Evolutionary conservation across 2,797 vertebrate genomes (phyloP).

Genomic region (Anguilla marmorata): DNA sequence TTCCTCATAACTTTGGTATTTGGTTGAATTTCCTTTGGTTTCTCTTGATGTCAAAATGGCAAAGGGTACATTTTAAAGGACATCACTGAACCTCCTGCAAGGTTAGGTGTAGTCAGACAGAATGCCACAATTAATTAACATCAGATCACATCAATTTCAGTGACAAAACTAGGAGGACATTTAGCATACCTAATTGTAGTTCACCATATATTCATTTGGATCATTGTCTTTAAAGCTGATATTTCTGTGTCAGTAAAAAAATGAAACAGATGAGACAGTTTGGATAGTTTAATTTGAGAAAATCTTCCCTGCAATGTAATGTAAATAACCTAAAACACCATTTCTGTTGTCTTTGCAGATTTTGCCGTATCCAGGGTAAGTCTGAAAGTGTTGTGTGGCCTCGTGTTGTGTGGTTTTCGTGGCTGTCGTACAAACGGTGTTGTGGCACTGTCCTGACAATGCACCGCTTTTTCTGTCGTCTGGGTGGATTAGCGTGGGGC

Average conservation of each 20-base stretch:
- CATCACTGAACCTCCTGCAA: neutral
- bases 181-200: neutral
- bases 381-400: constrained; percentile 46
- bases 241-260: neutral
- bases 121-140: neutral
- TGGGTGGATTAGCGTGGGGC: constrained; percentile 34
- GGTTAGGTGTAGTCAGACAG: neutral
- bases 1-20: neutral
- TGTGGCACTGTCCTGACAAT: constrained; percentile 38
- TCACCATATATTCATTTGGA: neutral
- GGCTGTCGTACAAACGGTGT: constrained; percentile 39
- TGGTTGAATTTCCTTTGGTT: neutral
- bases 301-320: neutral
- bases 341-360: constrained; percentile 63
- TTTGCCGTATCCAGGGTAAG: constrained; percentile 67
- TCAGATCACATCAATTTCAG: neutral
- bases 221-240: neutral
- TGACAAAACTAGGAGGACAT: neutral
- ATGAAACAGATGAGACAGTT: neutral
- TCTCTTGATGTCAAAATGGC: neutral
- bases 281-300: neutral
- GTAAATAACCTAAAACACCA: constrained; percentile 27
- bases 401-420: constrained; percentile 46
- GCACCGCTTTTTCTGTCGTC: constrained; percentile 36
- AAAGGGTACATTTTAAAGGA: too few species aligned